Evolutionary conservation across 2,888 invertebrate genomes (phyloP), one percentile per base, ranked within the genome.

Genomic region (Heteromurus nitidus): DNA sequence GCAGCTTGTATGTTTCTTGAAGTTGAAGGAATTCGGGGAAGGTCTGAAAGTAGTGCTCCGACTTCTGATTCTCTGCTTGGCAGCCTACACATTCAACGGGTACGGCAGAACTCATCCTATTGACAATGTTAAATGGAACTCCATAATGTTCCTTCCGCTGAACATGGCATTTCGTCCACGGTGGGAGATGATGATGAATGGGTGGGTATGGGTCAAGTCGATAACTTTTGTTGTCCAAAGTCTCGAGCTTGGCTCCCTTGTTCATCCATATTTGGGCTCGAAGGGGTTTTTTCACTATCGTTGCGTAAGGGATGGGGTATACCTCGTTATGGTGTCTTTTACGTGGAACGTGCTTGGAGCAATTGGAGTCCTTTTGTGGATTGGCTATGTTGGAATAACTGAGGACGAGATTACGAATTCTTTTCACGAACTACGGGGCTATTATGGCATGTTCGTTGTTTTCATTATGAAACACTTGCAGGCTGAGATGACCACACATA

Each of bases 211-310:
- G 86, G 64, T 85, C 26, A 76, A 84, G 36, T 82, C 85, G 1
- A 73, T 83, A 0, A 60, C 64, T 7, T 83, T 80, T 31, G 83
- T 80, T 0, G 76, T 85, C 13, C 42, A 74, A 20, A 83, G 76
- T n/a, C 30, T 86, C 16, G 84, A 80, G 1, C 60, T 86, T 7
- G 85, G 82, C 1, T 81, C 86, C 0, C 28, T 86, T n/a, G 76
- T 82, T 26, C 83, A 85, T 69, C 65, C 80, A 0, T 86, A 86
- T 60, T 47, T 86, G 20, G 85, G 82, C 0, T 85, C 86, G 3
- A 84, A 83, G 53, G 44, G 31, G 7, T 85, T 82, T 53, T 86
- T 82, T 36, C 86, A 86, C 22, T 86, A 86, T 22, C 68, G 83
- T 16, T 72, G 70, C 47, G 67, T 67, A 9, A 83, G 86, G 42